phyloP scores from a whole-genome alignment of 2,888 invertebrate species.

The Litoditis marina region DNA sequence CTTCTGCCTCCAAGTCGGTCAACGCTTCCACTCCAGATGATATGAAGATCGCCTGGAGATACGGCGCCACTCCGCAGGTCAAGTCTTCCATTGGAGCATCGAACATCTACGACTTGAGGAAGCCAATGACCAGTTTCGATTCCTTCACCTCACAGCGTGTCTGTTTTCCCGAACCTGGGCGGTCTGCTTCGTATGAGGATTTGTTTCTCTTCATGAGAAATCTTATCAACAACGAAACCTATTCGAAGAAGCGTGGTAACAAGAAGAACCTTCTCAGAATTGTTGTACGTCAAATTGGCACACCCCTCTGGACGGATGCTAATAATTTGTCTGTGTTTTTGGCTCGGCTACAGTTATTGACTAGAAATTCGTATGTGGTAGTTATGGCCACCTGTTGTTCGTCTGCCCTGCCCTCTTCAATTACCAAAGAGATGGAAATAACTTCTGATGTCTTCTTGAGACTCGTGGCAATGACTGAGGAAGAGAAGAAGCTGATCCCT shows the following conservation, averaged over 20 bases:
- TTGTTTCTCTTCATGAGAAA: no score
- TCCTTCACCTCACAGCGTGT: no score
- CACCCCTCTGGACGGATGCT: slow-evolving; percentile 14
- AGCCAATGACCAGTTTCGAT: not conserved
- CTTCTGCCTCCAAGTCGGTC: not conserved
- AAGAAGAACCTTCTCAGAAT: slow-evolving; percentile 18
- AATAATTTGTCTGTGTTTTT: slow-evolving; percentile 10
- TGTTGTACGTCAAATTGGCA: slow-evolving; percentile 11
- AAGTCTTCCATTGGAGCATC: slow-evolving; percentile 14
- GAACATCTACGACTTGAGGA: slow-evolving; percentile 15
- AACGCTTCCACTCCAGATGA: not conserved
- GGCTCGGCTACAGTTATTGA: slow-evolving; percentile 8
- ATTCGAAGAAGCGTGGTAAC: not conserved
- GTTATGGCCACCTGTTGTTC: slow-evolving; percentile 14
- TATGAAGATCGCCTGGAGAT: slow-evolving; percentile 19
- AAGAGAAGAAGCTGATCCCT: slow-evolving; percentile 15
- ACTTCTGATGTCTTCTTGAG: slow-evolving; percentile 15
- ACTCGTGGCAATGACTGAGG: slow-evolving; percentile 17
- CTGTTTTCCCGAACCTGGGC: no score
- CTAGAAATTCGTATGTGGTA: slow-evolving; percentile 16
- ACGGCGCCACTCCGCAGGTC: slow-evolving; percentile 11
- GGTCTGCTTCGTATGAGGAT: no score
- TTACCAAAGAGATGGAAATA: slow-evolving; percentile 8
- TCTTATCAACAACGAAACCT: no score
- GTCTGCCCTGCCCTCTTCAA: not conserved